phyloP scores from a whole-genome alignment of 2,888 invertebrate genomes.

The Luperina nickerlii region DNA sequence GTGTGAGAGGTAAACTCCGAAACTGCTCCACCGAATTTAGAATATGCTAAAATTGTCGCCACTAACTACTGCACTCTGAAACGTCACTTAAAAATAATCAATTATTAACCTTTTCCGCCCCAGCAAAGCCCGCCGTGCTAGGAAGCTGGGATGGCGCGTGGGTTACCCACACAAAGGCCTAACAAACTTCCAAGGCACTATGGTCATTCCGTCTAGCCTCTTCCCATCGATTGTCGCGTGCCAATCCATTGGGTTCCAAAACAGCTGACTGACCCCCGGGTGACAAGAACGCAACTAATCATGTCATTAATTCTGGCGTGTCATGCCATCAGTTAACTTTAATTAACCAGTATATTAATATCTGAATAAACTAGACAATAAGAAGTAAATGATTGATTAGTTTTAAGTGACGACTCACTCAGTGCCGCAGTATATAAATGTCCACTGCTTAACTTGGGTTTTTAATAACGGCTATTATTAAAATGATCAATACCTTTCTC shows the following conservation, averaged over 20 bases:
- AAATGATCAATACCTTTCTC: background rate
- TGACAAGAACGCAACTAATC: background rate
- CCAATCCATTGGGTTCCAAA: no score
- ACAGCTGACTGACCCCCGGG: no score
- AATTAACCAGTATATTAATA: background rate
- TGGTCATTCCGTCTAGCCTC: background rate
- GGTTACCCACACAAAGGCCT: background rate
- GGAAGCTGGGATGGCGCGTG: background rate
- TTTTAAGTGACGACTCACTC: background rate
- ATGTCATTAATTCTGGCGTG: background rate
- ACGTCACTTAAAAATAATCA: background rate
- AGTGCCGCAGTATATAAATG: background rate
- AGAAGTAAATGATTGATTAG: background rate
- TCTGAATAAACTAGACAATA: background rate
- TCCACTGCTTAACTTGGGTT: background rate
- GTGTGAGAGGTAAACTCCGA: constrained; percentile 10
- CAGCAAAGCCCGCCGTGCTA: background rate
- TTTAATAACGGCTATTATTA: background rate
- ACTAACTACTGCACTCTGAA: background rate
- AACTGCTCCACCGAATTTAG: constrained; percentile 30
- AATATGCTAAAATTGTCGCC: background rate
- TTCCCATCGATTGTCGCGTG: background rate
- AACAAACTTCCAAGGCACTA: background rate
- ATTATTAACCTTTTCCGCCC: background rate
- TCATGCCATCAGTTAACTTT: background rate